Base-by-base conservation (phyloP, 2,113 vertebrate species). In the Carassius carassius region DNA sequence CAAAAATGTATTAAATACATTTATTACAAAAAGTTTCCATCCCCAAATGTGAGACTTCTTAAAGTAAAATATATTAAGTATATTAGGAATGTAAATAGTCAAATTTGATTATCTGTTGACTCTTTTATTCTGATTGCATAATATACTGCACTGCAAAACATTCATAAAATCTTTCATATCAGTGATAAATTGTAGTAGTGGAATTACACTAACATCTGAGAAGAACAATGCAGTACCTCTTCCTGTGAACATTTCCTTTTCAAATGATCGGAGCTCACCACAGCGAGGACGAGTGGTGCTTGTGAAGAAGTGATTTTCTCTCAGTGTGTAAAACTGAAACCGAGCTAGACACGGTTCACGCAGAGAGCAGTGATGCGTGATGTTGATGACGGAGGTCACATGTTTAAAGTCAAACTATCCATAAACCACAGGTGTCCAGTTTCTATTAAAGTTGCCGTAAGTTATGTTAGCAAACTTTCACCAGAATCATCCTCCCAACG, bases 271-370 rank as follows among this genome's bases (percentile, higher is more conserved):
- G 17, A 21, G 32, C 9, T 21, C 17, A n/a, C 21, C 69, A 72
- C 35, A 72, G 21, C 35, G n/a, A 72, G 19, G 69, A n/a, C 69
- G 41, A 44, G 69, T 12, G 69, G 69, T 23, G 19, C 37, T 72
- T 44, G 10, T 44, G n/a, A 21, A 44, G 37, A 72, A 12, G 37
- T 6, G 11, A 72, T n/a, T 44, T 72, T 72, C 69, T 72, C 21
- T 44, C 69, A 44, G 69, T 23, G 37, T 72, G 69, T 72, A 72
- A n/a, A 72, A 72, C 6, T 72, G 19, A 72, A 72, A 72, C 69
- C 7, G 5, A 44, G 21, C 19, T 11, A 72, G 5, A 44, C 10
- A 44, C 69, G n/a, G 69, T 72, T 72, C 37, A 13, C 44, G 69
- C 69, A 29, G 29, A 44, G 69, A 72, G 37, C 69, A 72, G 44